These are phyloP conservation scores for Rhinolophus ferrumequinum DNA, from an alignment of 2,113 vertebrate species.

Conservation along the genomic window DNA sequence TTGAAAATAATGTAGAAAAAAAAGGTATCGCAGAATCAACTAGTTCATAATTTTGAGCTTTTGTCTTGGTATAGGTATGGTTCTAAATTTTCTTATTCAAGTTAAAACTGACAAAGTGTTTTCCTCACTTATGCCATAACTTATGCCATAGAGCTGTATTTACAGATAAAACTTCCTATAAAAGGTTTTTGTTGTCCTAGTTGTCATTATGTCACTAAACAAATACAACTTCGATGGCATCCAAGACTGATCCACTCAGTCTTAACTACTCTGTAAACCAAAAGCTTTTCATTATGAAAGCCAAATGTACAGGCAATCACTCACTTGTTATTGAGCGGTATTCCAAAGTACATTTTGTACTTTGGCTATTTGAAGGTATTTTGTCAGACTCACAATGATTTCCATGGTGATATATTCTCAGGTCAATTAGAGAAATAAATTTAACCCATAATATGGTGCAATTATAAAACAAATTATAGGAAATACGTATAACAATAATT, in stretches of 20 bases:
- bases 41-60: not conserved
- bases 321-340: not conserved
- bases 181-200: not conserved
- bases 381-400: constrained; percentile 40
- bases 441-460: not conserved
- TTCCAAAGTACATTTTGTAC: constrained; percentile 38
- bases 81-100: constrained; percentile 34
- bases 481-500: not conserved
- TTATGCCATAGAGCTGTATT: not conserved
- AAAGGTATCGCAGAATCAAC: not conserved
- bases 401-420: constrained; percentile 35
- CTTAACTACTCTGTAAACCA: not conserved
- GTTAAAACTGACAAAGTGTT: not conserved
- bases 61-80: not conserved
- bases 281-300: not conserved
- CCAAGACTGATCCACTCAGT: not conserved
- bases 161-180: not conserved
- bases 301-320: not conserved
- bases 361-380: not conserved
- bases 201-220: not conserved
- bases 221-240: not conserved
- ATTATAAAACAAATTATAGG: not conserved
- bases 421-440: constrained; percentile 49
- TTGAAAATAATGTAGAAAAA: not conserved
- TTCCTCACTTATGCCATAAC: not conserved